Evolutionary conservation across 2,797 vertebrate species (phyloP), one percentile per base, ranked within the genome.

Genomic region (Helarctos malayanus): DNA sequence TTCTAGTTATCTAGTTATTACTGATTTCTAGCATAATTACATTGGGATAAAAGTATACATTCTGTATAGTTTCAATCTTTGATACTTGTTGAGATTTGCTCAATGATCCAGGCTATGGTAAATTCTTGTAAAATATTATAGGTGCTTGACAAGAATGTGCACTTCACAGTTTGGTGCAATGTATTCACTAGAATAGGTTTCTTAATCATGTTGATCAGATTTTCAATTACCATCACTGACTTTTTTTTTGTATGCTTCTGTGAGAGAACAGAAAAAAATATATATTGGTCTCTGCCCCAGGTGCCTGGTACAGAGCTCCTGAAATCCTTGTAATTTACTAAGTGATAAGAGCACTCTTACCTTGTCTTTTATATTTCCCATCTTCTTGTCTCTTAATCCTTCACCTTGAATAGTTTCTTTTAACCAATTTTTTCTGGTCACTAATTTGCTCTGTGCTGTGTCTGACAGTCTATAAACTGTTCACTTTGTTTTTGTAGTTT

Each of bases 341-440:
- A 75, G 52, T 86, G 52, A 71, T 41, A 71, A 76, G 73, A 52
- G 47, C 27, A n/a, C 29, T 87, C 35, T 54, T 32, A 27, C 59
- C 49, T 76, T 75, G 11, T 16, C 21, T 68, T 59, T 54, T 19
- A 29, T 8, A 63, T 75, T 45, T 82, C 65, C 13, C 56, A 87
- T 75, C 11, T 57, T 49, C 47, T 65, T 86, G n/a, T 21, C 21
- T 63, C 35, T 68, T 54, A 47, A 16, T 56, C 32, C 25, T 80
- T 86, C 19, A 85, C 25, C 56, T 54, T 49, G 15, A 91, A 88
- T n/a, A 73, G 52, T 61, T 92, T 87, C 83, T 79, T 83, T 61
- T 49, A 69, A 68, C 1, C 49, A 54, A 80, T 54, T 56, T 16
- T 16, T 68, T 56, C 25, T 19, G 32, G 41, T 87, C 82, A 56